Evolutionary conservation across 2,113 vertebrate species (phyloP).

Genomic region (Panthera tigris): DNA sequence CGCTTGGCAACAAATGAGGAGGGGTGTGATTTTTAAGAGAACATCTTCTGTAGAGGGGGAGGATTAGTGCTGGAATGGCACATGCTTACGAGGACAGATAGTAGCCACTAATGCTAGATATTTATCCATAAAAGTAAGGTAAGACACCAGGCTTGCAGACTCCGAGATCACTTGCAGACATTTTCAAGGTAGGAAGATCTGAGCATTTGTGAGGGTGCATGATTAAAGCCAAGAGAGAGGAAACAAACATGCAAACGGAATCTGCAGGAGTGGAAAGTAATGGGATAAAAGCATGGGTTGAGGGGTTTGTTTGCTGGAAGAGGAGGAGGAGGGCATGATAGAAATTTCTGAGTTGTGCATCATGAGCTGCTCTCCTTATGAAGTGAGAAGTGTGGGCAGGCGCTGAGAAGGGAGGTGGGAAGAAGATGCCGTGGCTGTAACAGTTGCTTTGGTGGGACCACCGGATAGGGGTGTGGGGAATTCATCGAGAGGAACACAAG

Average conservation of each 20-base stretch:
- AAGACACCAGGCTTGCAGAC: not conserved
- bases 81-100: fast-evolving
- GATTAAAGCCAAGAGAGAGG: not conserved
- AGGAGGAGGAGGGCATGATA: not conserved
- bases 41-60: not conserved
- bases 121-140: not conserved
- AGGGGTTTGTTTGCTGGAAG: not conserved
- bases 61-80: not conserved
- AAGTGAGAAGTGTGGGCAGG: not conserved
- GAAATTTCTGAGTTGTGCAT: not conserved
- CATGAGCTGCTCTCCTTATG: not conserved
- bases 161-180: not conserved
- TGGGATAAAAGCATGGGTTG: not conserved
- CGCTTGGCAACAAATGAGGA: not conserved
- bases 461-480: not conserved
- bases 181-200: not conserved
- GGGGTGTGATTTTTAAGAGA: not conserved
- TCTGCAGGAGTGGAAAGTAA: fast-evolving
- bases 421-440: not conserved
- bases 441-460: not conserved
- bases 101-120: not conserved
- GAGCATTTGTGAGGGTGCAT: not conserved
- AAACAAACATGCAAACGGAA: not conserved
- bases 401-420: not conserved
- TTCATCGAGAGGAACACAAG: not conserved